Percentiles rank a stretch among this genome's conserved stretches.
Conservation (phyloP, 2,113 vertebrate species). For the Melanocharis versteri region DNA sequence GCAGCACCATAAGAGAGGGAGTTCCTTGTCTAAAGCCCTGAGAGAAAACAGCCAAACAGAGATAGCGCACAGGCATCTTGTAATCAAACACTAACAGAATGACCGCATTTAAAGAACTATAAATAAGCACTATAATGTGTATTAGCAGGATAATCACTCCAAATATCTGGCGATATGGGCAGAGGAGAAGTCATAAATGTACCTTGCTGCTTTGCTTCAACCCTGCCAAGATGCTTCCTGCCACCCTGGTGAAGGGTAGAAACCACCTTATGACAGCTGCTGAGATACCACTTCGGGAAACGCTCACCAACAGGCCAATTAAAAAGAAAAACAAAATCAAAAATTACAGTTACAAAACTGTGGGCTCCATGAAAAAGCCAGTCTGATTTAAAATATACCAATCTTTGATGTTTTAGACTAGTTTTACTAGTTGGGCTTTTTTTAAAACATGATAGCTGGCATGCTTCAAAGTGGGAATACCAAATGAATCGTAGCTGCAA, state of each 20-base stretch:
- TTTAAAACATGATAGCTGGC: neutral
- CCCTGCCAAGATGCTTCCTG: neutral
- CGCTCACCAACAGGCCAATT: neutral
- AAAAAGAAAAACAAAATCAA: neutral
- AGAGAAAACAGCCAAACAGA: neutral
- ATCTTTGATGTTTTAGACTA: neutral
- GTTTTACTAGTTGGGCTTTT: neutral
- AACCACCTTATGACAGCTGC: neutral
- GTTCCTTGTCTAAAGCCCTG: neutral
- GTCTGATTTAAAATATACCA: neutral
- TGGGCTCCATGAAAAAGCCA: neutral
- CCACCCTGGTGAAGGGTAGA: neutral
- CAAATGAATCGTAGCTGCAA: neutral
- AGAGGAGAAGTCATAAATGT: neutral
- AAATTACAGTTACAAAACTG: neutral
- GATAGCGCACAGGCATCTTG: neutral
- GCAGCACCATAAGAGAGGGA: neutral
- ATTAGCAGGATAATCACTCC: neutral
- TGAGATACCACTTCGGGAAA: neutral
- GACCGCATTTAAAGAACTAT: neutral
- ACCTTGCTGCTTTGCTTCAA: neutral
- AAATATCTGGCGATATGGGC: neutral
- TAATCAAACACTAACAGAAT: neutral
- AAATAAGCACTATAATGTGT: neutral
- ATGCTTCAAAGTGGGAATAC: neutral